phyloP scores from a whole-genome alignment of 1,140 invertebrate species.

The Bradysia coprophila region DNA sequence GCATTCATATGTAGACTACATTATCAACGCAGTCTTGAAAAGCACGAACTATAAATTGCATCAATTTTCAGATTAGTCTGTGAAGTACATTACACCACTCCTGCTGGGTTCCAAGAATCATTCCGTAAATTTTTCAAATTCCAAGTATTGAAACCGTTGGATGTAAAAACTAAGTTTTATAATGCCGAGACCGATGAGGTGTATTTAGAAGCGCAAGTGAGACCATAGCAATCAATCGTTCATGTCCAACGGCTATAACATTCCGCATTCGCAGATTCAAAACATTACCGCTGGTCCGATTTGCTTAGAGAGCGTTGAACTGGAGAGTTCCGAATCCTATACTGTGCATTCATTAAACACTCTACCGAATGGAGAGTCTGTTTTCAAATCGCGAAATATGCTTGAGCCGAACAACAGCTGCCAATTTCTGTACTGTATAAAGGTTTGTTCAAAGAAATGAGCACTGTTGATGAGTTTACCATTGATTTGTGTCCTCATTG shows the following conservation, averaged over 20 bases:
- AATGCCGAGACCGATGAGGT: conserved; percentile 95
- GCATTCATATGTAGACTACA: conserved; percentile 72
- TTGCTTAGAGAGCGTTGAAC: conserved; percentile 74
- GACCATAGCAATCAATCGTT: background rate
- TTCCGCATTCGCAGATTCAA: conserved; percentile 34
- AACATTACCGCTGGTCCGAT: conserved; percentile 82
- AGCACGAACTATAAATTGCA: background rate
- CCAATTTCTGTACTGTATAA: conserved; percentile 85
- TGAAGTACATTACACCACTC: conserved; percentile 76
- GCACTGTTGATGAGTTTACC: background rate
- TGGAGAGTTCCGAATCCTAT: conserved; percentile 84
- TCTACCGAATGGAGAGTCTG: conserved; percentile 38
- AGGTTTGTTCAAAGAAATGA: conserved; percentile 14
- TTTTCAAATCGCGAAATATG: conserved; percentile 73
- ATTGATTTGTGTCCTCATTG: too few species aligned
- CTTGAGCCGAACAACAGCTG: conserved; percentile 58
- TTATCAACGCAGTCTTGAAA: too few species aligned
- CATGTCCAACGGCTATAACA: background rate
- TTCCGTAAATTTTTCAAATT: conserved; percentile 97
- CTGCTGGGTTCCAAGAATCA: conserved; percentile 47
- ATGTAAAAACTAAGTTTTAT: conserved; percentile 98
- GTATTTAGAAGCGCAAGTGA: conserved; percentile 87
- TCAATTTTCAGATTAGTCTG: conserved; percentile 64
- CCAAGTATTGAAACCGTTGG: conserved; percentile 91
- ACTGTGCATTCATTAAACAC: conserved; percentile 47